Evolutionary conservation across 2,113 vertebrate species (phyloP), one percentile per base, ranked within the genome.

Genomic region (Melanerpes aurifrons): DNA sequence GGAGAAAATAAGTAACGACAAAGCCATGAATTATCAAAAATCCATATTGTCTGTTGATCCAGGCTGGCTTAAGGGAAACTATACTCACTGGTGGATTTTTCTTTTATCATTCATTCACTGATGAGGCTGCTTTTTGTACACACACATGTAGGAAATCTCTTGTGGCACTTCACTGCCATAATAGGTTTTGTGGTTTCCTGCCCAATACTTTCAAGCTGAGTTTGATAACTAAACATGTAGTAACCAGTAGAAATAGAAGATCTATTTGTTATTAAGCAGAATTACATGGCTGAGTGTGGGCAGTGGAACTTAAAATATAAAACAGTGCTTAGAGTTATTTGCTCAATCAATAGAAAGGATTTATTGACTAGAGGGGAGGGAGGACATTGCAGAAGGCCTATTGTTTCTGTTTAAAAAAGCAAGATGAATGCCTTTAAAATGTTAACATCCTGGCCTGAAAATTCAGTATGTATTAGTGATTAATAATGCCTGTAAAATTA

Each of bases 401-500:
- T 92, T 92, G 93, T 96, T 96, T 95, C 91, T 95, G 79, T 95
- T 95, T 95, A 94, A 97, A 97, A 96, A 91, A 32, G 17, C 89
- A 94, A 97, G 97, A 97, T 95, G 96, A 96, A 97, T 97, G 95
- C 94, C 97, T 97, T 96, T 95, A 92, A 94, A 97, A 97, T 83
- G 91, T 96, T 95, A 94, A 94, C 93, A 54, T 95, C 94, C 64
- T 66, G 87, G 77, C 63, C 63, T 92, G 90, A 91, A 95, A 94
- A 86, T 71, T 59, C 73, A 94, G 97, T 96, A 90, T 94, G 91
- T 96, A 97, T 95, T 91, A 85, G 91, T 93, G 96, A 97, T 95
- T 95, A 88, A 88, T 94, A 95, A 97, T 96, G 94, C 93, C 95
- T 96, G 93, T 95, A 96, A 96, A 97, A 97, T 96, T 97, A 97